Base-by-base conservation (phyloP, 2,888 invertebrate genomes). In the Drosophila anceps region DNA sequence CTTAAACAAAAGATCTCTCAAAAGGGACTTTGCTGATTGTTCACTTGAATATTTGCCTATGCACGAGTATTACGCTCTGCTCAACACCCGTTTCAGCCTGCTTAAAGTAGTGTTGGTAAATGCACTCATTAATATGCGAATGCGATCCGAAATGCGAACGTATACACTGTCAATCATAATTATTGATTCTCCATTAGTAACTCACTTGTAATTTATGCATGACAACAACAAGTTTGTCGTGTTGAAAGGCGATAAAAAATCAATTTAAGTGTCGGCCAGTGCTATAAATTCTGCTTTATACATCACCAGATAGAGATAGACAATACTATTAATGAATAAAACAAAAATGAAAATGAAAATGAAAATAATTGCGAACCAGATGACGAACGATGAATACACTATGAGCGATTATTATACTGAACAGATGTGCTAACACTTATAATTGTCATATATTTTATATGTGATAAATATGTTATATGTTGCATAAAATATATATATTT, bases 211-310 rank as follows among this genome's bases (percentile, higher is more conserved):
- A 84, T 87, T 89, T 84, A 87, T 84, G 60, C 80, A 70, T 53
- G 55, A 29, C 65, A 62, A 24, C 63, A 69, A 51, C 35, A 57
- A 43, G 27, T 48, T 53, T 79, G 64, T 73, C 85, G 88, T 86
- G 85, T 73, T 84, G 84, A 85, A 86, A 85, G 78, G 81, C 87
- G 86, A 90, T 86, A 90, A 83, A 87, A 81, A 76, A 81, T 79
- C 84, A 75, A 88, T 82, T 85, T 80, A 88, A 85, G 76, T 78
- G 78, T 69, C 66, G 41, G 69, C 44, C 82, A 70, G 43, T 61
- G 53, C 27, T 67, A 87, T 89, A 87, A 84, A 84, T 84, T 79
- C 24, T 15, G 13, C 48, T 55, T 53, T 57, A 59, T 62, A 39
- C 50, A 35, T 41, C 57, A 62, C 29, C 43, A 53, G 76, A 76